Evolutionary conservation across 2,797 vertebrate species (phyloP).

Genomic region (Gallinago stenura): DNA sequence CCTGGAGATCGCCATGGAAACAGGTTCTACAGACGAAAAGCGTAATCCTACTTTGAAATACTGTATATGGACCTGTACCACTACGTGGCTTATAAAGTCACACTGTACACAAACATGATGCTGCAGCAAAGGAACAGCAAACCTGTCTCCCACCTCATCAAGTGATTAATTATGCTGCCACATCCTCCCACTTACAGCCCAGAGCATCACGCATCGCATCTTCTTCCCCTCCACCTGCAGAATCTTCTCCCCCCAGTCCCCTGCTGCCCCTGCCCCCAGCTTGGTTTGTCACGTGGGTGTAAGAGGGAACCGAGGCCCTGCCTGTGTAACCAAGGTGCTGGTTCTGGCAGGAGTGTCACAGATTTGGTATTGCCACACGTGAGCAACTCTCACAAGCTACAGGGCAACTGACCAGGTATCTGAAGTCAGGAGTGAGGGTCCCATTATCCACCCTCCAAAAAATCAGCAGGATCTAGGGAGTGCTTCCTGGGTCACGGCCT

Average conservation of each 20-base stretch:
- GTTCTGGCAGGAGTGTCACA: not conserved
- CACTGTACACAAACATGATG: not conserved
- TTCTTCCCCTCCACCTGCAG: not conserved
- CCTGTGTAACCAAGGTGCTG: not conserved
- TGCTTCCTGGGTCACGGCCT: not conserved
- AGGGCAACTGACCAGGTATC: not conserved
- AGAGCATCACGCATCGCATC: not conserved
- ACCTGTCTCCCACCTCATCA: not conserved
- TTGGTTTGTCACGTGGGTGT: fast-evolving
- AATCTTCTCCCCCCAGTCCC: not conserved
- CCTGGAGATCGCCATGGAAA: constrained; percentile 68
- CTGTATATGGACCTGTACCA: not conserved
- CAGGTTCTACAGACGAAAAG: constrained; percentile 19
- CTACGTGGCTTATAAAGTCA: not conserved
- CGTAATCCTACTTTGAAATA: constrained; percentile 7
- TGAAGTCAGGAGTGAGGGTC: not conserved
- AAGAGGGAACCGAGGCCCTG: fast-evolving
- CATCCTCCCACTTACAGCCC: not conserved
- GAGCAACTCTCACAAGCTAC: not conserved
- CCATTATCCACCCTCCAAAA: not conserved
- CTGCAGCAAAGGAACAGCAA: not conserved
- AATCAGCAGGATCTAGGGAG: not conserved
- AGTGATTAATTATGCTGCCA: not conserved
- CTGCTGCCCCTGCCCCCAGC: not conserved
- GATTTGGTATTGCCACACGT: not conserved